phyloP scores from a whole-genome alignment of 2,888 invertebrate species.

The Drosophila kokeensis region DNA sequence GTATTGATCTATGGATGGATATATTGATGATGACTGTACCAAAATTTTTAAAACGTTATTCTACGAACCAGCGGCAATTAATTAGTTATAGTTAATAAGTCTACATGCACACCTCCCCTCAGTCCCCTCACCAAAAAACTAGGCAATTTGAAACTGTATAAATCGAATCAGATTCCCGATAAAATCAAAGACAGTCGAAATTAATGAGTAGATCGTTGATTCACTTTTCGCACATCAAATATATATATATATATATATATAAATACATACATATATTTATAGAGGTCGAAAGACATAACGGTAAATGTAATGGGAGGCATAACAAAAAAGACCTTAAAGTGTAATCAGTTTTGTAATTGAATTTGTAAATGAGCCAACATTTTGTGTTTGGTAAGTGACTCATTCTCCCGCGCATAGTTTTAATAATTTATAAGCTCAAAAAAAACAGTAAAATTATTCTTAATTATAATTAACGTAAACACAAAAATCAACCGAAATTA shows the following conservation, averaged over 20 bases:
- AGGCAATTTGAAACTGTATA: constrained; percentile 71
- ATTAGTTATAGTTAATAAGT: constrained; percentile 72
- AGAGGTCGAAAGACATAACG: constrained; percentile 38
- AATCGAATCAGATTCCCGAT: constrained; percentile 29
- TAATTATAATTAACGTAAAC: constrained; percentile 62
- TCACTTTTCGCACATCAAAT: constrained; percentile 4
- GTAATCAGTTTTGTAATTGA: constrained; percentile 59
- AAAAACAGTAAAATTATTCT: constrained; percentile 51
- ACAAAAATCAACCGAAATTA: constrained; percentile 42
- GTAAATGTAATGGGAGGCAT: constrained; percentile 25
- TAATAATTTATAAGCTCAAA: constrained; percentile 79
- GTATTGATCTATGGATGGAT: constrained; percentile 18
- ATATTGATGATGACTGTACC: constrained; percentile 68
- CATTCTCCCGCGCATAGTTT: constrained; percentile 73
- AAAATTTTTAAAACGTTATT: constrained; percentile 68
- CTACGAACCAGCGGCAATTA: constrained; percentile 59
- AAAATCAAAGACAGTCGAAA: constrained; percentile 15
- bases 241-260: constrained; percentile 20
- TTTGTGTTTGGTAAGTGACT: constrained; percentile 50
- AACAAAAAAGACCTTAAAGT: not conserved
- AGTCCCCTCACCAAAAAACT: constrained; percentile 22
- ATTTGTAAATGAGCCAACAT: constrained; percentile 60
- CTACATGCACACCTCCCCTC: constrained; percentile 15
- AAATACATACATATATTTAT: constrained; percentile 26
- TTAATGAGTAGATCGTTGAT: constrained; percentile 27